These are phyloP conservation scores for Parnassius apollo DNA, from an alignment of 2,888 invertebrate species.

Conservation along the genomic window DNA sequence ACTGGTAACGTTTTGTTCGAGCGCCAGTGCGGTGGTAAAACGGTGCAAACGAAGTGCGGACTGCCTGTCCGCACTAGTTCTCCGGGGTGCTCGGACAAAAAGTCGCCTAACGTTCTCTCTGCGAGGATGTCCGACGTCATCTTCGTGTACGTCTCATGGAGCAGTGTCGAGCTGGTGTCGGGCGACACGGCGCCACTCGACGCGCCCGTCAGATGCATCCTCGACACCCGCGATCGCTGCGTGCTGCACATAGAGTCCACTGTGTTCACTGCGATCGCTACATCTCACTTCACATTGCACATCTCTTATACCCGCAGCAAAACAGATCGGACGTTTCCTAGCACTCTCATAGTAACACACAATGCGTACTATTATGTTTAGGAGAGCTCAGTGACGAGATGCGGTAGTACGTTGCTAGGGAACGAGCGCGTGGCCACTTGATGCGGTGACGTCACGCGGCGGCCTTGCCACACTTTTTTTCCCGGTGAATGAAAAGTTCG, in stretches of 20 bases:
- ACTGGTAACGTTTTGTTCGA: slow-evolving; percentile 98
- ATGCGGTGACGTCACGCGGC: slow-evolving; percentile 76
- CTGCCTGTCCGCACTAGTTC: slow-evolving; percentile 95
- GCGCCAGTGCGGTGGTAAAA: slow-evolving; percentile 97
- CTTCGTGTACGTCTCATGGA: slow-evolving; percentile 92
- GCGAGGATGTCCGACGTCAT: slow-evolving; percentile 95
- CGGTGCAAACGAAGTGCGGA: slow-evolving; percentile 97
- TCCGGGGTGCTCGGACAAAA: slow-evolving; percentile 94
- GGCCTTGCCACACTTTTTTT: slow-evolving; percentile 83
- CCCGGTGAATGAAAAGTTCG: slow-evolving; percentile 84
- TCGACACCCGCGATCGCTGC: slow-evolving; percentile 74
- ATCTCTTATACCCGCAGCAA: slow-evolving; percentile 48
- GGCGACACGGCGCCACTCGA: slow-evolving; percentile 83
- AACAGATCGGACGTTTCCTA: slow-evolving; percentile 46
- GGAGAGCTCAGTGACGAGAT: slow-evolving; percentile 34
- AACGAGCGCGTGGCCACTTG: slow-evolving; percentile 76
- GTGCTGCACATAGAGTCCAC: slow-evolving; percentile 75
- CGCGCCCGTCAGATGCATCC: slow-evolving; percentile 79
- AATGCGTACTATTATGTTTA: slow-evolving; percentile 25
- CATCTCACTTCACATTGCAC: slow-evolving; percentile 60
- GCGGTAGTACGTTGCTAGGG: slow-evolving; percentile 70
- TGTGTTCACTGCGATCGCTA: slow-evolving; percentile 48
- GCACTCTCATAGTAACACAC: slow-evolving; percentile 45
- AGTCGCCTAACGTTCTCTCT: slow-evolving; percentile 92
- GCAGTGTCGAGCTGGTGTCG: slow-evolving; percentile 85